Percentiles rank a stretch among this genome's conserved stretches.
Evolutionary conservation across 2,888 invertebrate species (phyloP).

Genomic region (Stictocephala bisonia): DNA sequence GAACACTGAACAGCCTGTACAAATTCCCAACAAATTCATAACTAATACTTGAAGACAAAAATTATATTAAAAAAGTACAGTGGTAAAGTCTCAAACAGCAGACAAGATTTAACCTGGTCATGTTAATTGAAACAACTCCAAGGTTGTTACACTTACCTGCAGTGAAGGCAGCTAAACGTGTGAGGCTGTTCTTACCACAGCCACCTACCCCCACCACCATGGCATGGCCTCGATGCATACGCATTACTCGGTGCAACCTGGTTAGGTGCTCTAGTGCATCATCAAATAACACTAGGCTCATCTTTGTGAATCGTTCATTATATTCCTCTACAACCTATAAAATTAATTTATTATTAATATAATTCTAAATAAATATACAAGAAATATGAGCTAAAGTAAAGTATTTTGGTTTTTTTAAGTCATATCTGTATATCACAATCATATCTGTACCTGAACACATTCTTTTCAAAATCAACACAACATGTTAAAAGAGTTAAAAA

Average conservation of each 20-base stretch:
- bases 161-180: constrained; percentile 83
- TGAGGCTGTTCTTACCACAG: constrained; percentile 87
- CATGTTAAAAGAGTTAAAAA: too few species aligned
- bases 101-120: too few species aligned
- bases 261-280: constrained; percentile 93
- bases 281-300: constrained; percentile 89
- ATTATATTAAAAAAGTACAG: neutral
- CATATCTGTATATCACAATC: neutral
- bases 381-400: too few species aligned
- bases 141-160: constrained; percentile 69
- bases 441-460: too few species aligned
- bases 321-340: constrained; percentile 84
- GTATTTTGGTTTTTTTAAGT: too few species aligned
- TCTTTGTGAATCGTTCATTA: constrained; percentile 76
- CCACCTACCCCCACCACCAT: constrained; percentile 91
- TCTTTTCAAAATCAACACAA: too few species aligned
- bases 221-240: constrained; percentile 86
- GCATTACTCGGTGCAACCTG: constrained; percentile 83
- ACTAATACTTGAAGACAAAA: neutral
- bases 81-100: too few species aligned
- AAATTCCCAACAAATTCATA: too few species aligned
- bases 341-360: too few species aligned
- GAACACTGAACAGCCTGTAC: constrained; percentile 78
- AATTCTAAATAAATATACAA: too few species aligned
- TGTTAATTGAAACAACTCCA: constrained; percentile 21